phyloP scores from a whole-genome alignment of 2,797 vertebrate genomes.

The Mastacembelus armatus region DNA sequence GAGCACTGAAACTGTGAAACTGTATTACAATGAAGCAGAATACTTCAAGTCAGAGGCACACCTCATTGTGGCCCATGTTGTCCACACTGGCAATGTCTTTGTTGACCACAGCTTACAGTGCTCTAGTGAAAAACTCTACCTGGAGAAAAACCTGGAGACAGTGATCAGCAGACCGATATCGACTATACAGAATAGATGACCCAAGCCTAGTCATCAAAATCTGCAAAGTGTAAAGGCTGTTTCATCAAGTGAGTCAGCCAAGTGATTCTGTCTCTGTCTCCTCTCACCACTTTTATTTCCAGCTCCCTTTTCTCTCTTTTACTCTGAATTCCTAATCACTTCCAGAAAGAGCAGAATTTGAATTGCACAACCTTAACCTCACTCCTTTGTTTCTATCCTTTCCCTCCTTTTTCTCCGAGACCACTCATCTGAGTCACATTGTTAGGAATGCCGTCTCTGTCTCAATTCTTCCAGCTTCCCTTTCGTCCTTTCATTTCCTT shows the following conservation, averaged over 20 bases:
- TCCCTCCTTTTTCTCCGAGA: constrained; percentile 12
- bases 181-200: neutral
- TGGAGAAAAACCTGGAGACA: neutral
- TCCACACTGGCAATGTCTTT: neutral
- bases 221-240: no score
- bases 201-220: neutral
- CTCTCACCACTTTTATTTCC: constrained; percentile 4
- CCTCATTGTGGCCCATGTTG: neutral
- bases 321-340: constrained; percentile 41
- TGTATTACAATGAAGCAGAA: no score
- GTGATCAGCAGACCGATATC: neutral
- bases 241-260: constrained; percentile 5
- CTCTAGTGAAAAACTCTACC: neutral
- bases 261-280: neutral
- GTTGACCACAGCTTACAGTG: neutral
- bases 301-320: neutral
- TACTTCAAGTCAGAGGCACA: neutral
- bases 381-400: constrained; percentile 14
- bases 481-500: constrained; percentile 21
- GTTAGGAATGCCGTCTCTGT: constrained; percentile 38
- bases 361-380: constrained; percentile 34
- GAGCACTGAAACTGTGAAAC: no score
- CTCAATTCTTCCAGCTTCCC: constrained; percentile 21
- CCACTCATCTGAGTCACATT: constrained; percentile 45
- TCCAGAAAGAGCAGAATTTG: constrained; percentile 29